Conservation (phyloP, 2,797 vertebrate genomes). For the Chrysocyon brachyurus region DNA sequence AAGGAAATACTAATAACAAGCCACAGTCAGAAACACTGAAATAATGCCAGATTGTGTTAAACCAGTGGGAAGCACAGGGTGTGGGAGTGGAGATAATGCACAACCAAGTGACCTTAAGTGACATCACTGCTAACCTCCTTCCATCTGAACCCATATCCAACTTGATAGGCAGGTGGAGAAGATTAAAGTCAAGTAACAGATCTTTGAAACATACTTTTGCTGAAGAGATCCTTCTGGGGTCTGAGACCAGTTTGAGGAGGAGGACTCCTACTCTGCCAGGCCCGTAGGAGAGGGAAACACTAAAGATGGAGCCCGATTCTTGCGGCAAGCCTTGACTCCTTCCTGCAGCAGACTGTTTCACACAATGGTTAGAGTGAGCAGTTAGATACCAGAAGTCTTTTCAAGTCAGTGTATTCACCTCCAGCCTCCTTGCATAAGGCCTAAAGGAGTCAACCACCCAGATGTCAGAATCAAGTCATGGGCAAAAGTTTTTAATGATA, state of each 20-base stretch:
- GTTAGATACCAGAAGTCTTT: not conserved
- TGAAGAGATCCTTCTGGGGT: not conserved
- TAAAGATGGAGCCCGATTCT: not conserved
- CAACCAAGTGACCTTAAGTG: not conserved
- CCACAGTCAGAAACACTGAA: not conserved
- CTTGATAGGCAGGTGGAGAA: not conserved
- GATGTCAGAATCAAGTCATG: not conserved
- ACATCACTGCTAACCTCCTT: not conserved
- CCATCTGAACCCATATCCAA: not conserved
- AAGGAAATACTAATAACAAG: conserved; percentile 45
- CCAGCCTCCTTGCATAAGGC: not conserved
- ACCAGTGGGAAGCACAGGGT: not conserved
- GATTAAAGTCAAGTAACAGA: not conserved
- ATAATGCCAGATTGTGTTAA: not conserved
- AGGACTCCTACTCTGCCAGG: not conserved
- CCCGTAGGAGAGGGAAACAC: not conserved
- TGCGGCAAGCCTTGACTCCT: not conserved
- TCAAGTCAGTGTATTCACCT: not conserved
- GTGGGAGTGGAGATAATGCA: not conserved
- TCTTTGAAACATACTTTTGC: not conserved
- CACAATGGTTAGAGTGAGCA: not conserved
- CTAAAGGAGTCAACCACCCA: not conserved
- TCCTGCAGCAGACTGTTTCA: not conserved
- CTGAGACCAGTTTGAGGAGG: not conserved
- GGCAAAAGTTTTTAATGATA: conserved; percentile 6